Evolutionary conservation across 1,140 invertebrate genomes (phyloP).

Genomic region (Pectinophora gossypiella): DNA sequence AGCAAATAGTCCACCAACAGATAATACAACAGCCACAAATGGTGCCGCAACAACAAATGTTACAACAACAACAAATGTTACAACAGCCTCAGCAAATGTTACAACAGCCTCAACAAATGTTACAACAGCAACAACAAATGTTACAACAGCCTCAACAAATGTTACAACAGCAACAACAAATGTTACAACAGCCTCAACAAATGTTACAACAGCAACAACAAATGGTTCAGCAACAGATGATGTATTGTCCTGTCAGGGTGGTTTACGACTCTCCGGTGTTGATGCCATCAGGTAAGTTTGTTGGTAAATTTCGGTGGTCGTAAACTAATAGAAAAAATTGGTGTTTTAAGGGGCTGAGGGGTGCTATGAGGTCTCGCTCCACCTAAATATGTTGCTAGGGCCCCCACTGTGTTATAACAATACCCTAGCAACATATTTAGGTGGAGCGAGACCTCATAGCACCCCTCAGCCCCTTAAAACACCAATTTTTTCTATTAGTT

Average conservation of each 20-base stretch:
- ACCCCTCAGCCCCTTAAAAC: neutral
- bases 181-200: slow-evolving; percentile 14
- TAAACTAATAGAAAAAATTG: no score
- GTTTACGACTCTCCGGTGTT: slow-evolving; percentile 59
- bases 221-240: slow-evolving; percentile 26
- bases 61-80: neutral
- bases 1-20: neutral
- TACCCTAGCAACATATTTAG: no score
- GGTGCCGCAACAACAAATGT: neutral
- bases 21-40: neutral
- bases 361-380: no score
- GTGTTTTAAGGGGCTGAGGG: no score
- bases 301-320: neutral
- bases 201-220: slow-evolving; percentile 21
- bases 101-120: neutral
- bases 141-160: neutral
- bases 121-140: neutral
- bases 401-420: no score
- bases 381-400: no score
- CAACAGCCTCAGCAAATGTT: neutral
- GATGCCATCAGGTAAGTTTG: slow-evolving; percentile 43
- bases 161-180: neutral
- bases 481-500: neutral
- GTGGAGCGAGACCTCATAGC: no score
- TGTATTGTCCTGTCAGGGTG: slow-evolving; percentile 52